Base-by-base conservation (phyloP, 2,797 vertebrate species). In the Brachyrhaphis roseni region DNA sequence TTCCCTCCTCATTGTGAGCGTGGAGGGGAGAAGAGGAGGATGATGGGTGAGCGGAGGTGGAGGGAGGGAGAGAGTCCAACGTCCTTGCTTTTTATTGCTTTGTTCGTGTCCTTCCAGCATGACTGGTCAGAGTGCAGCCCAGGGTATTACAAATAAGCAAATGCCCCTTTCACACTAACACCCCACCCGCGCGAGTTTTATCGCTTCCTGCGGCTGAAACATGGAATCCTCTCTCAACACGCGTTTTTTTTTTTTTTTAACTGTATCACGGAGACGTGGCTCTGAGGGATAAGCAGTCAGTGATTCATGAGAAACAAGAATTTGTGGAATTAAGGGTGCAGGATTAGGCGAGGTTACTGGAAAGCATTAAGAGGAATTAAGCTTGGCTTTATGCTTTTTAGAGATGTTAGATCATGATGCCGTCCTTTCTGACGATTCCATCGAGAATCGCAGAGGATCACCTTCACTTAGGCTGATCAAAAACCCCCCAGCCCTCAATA, bases 21-120 rank as follows among this genome's bases (percentile, higher is more conserved):
- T 78, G 87, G 75, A 83, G 81, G 82, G 73, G 70, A 66, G 78
- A 82, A 66, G 78, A 82, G 77, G 45, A 31, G 84, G 81, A 68
- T 87, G 86, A 90, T 77, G 75, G 78, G 81, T 71, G 84, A 49
- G 74, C n/a, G 53, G 72, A 15, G 74, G 78, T 45, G 49, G 53
- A 13, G 59, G 8, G 77, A 51, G 7, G 6, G 72, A 11, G 70
- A 74, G 82, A 51, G 62, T 26, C 59, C 78, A 74, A 78, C 90
- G 91, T 90, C 92, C 92, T 93, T 92, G 91, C 83, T n/a, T 91
- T 95, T 94, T 94, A 94, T 93, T 89, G 88, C 91, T 84, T 75
- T 59, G 81, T 87, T 82, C 79, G 85, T 18, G 88, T 91, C 91
- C 91, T 93, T 92, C 88, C 84, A 89, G 91, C 92, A 87, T 89